These are phyloP conservation scores for Zaprionus kolodkinae DNA, from an alignment of 1,140 invertebrate genomes.

Conservation along the genomic window DNA sequence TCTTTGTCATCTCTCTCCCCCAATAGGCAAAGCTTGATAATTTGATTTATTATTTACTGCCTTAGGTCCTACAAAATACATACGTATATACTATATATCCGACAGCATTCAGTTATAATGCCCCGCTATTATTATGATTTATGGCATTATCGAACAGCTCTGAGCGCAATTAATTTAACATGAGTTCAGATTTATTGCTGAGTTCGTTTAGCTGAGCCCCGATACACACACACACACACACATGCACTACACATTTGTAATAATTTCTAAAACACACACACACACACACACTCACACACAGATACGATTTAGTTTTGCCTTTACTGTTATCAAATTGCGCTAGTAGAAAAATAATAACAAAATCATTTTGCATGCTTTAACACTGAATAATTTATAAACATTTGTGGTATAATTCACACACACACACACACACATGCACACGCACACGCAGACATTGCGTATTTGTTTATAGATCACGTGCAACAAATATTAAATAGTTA, in stretches of 20 bases:
- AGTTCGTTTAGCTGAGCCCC: background rate
- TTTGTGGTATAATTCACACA: background rate
- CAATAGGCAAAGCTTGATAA: background rate
- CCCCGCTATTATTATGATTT: slow-evolving; percentile 22
- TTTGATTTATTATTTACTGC: slow-evolving; percentile 17
- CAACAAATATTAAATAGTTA: background rate
- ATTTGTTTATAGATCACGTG: slow-evolving; percentile 9
- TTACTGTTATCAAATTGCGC: slow-evolving; percentile 23
- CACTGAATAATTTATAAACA: slow-evolving; percentile 9
- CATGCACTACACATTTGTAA: background rate
- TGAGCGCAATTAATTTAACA: slow-evolving; percentile 31
- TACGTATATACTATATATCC: background rate
- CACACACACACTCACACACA: slow-evolving; percentile 15
- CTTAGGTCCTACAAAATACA: background rate
- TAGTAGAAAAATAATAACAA: background rate
- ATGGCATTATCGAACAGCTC: slow-evolving; percentile 26
- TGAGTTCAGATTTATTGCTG: slow-evolving; percentile 4
- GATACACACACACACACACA: slow-evolving; percentile 27
- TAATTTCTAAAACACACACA: slow-evolving; percentile 18
- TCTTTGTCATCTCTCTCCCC: background rate
- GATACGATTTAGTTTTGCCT: slow-evolving; percentile 37
- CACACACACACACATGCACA: background rate
- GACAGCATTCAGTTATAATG: slow-evolving; percentile 11
- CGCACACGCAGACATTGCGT: background rate
- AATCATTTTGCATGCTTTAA: slow-evolving; percentile 2